A percentile compares a stretch with the other conserved stretches of the same genome.
Evolutionary conservation across 2,888 invertebrate species (phyloP).

Genomic region (Agrilus cyanescens): DNA sequence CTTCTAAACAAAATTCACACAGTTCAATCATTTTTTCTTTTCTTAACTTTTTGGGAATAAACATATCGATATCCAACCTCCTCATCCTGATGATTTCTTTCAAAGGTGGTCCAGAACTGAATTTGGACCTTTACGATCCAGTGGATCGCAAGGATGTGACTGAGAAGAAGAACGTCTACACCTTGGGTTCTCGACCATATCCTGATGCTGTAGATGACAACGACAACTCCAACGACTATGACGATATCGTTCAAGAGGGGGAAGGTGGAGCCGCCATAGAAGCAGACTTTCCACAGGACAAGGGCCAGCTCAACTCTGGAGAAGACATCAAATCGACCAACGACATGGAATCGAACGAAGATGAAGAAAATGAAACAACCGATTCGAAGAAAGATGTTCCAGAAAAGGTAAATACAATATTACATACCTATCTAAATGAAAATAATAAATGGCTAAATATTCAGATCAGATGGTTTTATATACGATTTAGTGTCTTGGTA

Average conservation of each 20-base stretch:
- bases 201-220: conserved; percentile 11
- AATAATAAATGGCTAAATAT: too few relatives aligned
- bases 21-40: too few relatives aligned
- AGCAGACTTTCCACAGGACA: conserved; percentile 32
- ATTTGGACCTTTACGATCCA: conserved; percentile 34
- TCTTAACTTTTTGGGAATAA: too few relatives aligned
- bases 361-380: conserved; percentile 9
- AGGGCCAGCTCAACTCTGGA: conserved; percentile 16
- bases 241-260: conserved; percentile 50
- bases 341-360: conserved; percentile 8
- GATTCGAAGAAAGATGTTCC: conserved; percentile 4
- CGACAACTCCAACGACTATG: conserved; percentile 39
- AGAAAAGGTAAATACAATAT: conserved; percentile 16
- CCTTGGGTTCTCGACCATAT: conserved; percentile 19
- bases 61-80: too few relatives aligned
- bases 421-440: too few relatives aligned
- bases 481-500: too few relatives aligned
- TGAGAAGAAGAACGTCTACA: conserved; percentile 6
- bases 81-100: too few relatives aligned
- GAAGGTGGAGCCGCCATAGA: conserved; percentile 38
- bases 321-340: conserved; percentile 28
- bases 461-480: too few relatives aligned
- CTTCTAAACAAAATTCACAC: too few relatives aligned
- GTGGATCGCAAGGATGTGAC: conserved; percentile 42
- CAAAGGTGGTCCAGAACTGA: conserved; percentile 10